phyloP scores from a whole-genome alignment of 2,113 vertebrate species.

The Sarotherodon lohbergeri region DNA sequence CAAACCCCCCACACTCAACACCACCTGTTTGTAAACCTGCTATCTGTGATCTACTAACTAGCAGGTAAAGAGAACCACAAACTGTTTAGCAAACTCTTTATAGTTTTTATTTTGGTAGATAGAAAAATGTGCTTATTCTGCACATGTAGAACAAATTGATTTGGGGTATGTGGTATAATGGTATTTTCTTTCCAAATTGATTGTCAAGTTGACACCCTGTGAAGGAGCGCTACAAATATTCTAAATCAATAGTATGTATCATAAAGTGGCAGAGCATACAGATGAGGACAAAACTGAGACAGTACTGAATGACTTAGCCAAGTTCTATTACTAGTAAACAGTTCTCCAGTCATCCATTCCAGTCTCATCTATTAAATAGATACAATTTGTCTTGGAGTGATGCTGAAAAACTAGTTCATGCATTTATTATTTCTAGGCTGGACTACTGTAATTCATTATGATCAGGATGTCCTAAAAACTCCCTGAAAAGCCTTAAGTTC shows the following conservation, averaged over 20 bases:
- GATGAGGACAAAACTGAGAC: not conserved
- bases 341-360: not conserved
- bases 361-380: rapidly evolving
- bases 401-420: not conserved
- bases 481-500: rapidly evolving
- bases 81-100: not conserved
- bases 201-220: not conserved
- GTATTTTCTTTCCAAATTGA: not conserved
- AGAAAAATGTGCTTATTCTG: not conserved
- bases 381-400: not conserved
- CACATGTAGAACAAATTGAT: not conserved
- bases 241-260: not conserved
- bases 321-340: not conserved
- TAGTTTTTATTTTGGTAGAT: not conserved
- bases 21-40: constrained; percentile 9
- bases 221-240: not conserved
- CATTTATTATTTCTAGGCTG: not conserved
- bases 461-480: rapidly evolving
- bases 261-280: not conserved
- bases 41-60: constrained; percentile 77
- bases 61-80: constrained; percentile 63
- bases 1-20: not conserved
- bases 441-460: rapidly evolving
- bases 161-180: not conserved
- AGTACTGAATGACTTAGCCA: not conserved